phyloP scores from a whole-genome alignment of 1,140 invertebrate species.

The Cecropterus lyciades region DNA sequence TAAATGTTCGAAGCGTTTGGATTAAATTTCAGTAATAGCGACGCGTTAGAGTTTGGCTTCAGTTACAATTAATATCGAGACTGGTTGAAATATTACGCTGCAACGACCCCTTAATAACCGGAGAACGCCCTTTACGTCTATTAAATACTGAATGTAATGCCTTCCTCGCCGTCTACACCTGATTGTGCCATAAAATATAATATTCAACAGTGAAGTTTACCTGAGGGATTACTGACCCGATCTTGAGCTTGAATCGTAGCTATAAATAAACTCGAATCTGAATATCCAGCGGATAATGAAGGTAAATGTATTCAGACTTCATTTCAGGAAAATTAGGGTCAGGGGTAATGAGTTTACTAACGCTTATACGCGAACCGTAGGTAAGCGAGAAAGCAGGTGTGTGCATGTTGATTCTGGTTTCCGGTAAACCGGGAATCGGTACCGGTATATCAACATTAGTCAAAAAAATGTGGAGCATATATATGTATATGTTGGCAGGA shows the following conservation, averaged over 20 bases:
- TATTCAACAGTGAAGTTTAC: not conserved
- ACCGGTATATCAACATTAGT: no score
- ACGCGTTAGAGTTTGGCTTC: no score
- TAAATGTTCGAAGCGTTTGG: no score
- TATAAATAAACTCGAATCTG: slow-evolving; percentile 6
- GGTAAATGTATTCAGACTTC: slow-evolving; percentile 35
- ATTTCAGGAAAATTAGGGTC: slow-evolving; percentile 41
- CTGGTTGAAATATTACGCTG: no score
- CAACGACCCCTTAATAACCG: no score
- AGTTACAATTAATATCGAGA: no score
- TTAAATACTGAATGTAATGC: no score
- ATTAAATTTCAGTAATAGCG: no score
- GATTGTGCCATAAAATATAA: not conserved
- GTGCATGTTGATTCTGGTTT: not conserved
- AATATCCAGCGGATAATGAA: slow-evolving; percentile 36
- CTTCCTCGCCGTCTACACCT: not conserved
- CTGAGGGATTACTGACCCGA: slow-evolving; percentile 11
- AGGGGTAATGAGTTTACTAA: slow-evolving; percentile 44
- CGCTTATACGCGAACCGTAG: slow-evolving; percentile 21
- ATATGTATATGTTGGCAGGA: no score
- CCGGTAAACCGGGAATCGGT: not conserved
- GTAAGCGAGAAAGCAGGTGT: slow-evolving; percentile 1
- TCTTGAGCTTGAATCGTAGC: not conserved
- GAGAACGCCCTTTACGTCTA: no score
- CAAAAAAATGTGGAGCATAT: no score